phyloP scores from a whole-genome alignment of 1,140 invertebrate species.

The Saccostrea glomerata region DNA sequence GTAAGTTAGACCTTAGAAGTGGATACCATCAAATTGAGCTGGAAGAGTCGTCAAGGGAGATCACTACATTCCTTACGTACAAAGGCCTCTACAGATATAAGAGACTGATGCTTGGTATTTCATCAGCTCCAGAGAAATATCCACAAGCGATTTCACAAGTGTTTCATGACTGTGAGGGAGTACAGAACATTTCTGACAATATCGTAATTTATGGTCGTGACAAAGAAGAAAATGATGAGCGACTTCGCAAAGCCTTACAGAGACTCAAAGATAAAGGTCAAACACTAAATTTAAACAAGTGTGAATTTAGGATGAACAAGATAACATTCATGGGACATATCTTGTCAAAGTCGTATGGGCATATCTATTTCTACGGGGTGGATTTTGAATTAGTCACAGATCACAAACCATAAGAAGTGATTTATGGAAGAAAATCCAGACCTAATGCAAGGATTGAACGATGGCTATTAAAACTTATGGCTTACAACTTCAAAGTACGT shows the following conservation, averaged over 20 bases:
- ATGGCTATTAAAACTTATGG: constrained; percentile 61
- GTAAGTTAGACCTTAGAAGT: constrained; percentile 66
- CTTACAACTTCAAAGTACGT: constrained; percentile 57
- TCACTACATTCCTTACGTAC: constrained; percentile 62
- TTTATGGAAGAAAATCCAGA: constrained; percentile 55
- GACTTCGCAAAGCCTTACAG: constrained; percentile 55
- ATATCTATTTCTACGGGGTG: constrained; percentile 75
- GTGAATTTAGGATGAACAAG: constrained; percentile 57
- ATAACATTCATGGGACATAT: constrained; percentile 62
- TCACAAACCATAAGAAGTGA: constrained; percentile 67
- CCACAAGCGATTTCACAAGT: constrained; percentile 61
- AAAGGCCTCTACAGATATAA: constrained; percentile 60
- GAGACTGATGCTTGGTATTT: constrained; percentile 60
- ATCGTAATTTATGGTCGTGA: constrained; percentile 64
- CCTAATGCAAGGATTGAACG: constrained; percentile 62
- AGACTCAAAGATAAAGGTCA: constrained; percentile 50
- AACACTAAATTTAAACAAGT: constrained; percentile 61
- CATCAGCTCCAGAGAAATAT: constrained; percentile 61
- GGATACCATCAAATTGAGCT: constrained; percentile 71
- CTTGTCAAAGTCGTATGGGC: constrained; percentile 74
- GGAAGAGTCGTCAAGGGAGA: constrained; percentile 58
- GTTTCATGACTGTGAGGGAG: constrained; percentile 58
- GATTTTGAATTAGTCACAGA: constrained; percentile 76
- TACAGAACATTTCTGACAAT: constrained; percentile 64
- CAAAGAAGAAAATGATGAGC: constrained; percentile 54